Percentiles rank a stretch among this genome's conserved stretches.
Evolutionary conservation across 2,888 invertebrate species (phyloP).

Genomic region (Leptopilina myrica): DNA sequence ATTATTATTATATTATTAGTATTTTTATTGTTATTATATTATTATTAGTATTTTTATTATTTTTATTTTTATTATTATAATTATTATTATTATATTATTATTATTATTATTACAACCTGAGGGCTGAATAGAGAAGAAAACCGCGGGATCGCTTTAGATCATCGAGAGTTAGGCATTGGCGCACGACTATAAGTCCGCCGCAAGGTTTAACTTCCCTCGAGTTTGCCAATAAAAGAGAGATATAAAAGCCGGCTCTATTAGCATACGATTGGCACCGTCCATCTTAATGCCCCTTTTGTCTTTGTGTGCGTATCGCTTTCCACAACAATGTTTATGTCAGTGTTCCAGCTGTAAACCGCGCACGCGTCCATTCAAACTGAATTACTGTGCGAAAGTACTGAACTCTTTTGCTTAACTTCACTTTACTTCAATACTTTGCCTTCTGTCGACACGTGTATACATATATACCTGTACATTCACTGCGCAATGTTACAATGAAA

Average conservation of each 20-base stretch:
- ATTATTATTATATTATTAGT: too few species aligned
- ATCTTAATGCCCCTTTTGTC: constrained; percentile 68
- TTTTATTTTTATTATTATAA: too few species aligned
- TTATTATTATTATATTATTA: too few species aligned
- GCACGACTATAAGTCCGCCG: constrained; percentile 57
- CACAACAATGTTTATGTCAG: constrained; percentile 73
- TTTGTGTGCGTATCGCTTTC: constrained; percentile 65
- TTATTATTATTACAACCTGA: constrained; percentile 18
- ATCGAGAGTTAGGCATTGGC: constrained; percentile 54
- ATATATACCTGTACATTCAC: constrained; percentile 3
- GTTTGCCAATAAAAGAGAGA: constrained; percentile 65
- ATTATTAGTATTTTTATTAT: too few species aligned
- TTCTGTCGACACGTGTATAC: constrained; percentile 41
- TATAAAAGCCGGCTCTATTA: constrained; percentile 68
- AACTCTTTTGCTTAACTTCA: constrained; percentile 51
- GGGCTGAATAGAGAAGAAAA: constrained; percentile 22
- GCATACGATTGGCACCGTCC: constrained; percentile 76
- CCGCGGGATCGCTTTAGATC: constrained; percentile 49
- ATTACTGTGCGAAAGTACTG: constrained; percentile 46
- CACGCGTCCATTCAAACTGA: constrained; percentile 63
- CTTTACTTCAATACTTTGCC: constrained; percentile 33
- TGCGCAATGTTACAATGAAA: neutral
- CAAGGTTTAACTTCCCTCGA: constrained; percentile 56
- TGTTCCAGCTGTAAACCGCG: constrained; percentile 70
- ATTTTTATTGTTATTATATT: too few species aligned